These are phyloP conservation scores for Tenthredo mesomela DNA, from an alignment of 2,888 invertebrate species.

Conservation along the genomic window DNA sequence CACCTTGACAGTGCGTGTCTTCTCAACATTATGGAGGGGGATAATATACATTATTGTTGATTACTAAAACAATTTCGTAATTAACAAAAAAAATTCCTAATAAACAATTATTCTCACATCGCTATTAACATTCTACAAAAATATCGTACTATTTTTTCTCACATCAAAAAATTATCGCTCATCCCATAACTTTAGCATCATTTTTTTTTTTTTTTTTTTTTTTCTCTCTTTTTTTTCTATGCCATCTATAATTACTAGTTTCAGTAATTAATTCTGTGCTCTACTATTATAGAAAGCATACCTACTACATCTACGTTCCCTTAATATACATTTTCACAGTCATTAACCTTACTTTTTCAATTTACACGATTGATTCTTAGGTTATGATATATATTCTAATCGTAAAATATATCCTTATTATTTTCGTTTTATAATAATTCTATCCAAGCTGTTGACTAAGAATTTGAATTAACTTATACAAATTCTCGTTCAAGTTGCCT, in stretches of 20 bases:
- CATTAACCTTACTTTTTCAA: neutral
- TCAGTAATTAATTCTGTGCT: constrained; percentile 8
- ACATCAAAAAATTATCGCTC: neutral
- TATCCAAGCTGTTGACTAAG: neutral
- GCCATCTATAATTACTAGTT: neutral
- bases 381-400: constrained; percentile 13
- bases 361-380: neutral
- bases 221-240: neutral
- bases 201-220: no score
- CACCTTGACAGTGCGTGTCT: constrained; percentile 19
- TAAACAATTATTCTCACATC: neutral
- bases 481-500: neutral
- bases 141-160: neutral
- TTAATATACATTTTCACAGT: neutral
- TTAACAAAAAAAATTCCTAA: neutral
- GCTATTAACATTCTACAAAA: neutral
- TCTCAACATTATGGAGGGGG: constrained; percentile 1
- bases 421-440: neutral
- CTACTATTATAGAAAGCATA: neutral
- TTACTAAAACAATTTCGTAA: neutral
- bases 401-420: neutral
- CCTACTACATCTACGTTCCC: neutral
- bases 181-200: neutral
- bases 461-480: neutral
- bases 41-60: constrained; percentile 19